Evolutionary conservation across 1,140 invertebrate species (phyloP), one percentile per base, ranked within the genome.

Genomic region (Colletes latitarsis): DNA sequence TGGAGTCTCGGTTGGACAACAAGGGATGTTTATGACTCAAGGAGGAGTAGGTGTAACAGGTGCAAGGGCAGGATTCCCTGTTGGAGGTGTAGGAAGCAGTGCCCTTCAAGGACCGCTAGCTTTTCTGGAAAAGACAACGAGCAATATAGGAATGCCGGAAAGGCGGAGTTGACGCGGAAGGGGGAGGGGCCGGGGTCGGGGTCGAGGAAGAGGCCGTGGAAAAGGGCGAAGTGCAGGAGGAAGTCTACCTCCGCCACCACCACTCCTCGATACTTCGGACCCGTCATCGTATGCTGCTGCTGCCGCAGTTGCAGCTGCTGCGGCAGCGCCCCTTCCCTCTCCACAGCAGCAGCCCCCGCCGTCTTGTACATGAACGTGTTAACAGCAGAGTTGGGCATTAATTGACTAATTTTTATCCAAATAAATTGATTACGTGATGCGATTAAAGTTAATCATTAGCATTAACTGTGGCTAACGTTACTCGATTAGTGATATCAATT

Each of bases 121-220:
- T 12, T 96, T 94, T 86, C 92, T 96, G 64, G 96, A 96, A 91
- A 96, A 96, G 93, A 96, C 95, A 77, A 96, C 96, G 87, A 96
- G 95, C 90, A 96, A 95, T 88, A 96, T 96, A 92, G 96, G 96
- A 63, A 95, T 96, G 94, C 94, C 94, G 14, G 95, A 95, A 89
- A 93, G 94, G 88, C 90, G 94, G 87, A 94, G 94, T 94, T 94
- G 94, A 94, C 94, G 94, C 90, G 94, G 94, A 94, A 92, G 94
- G 90, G 94, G 94, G 92, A 94, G 94, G 94, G 94, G 94, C 91
- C 93, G 94, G 87, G 94, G 94, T 86, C 92, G 94, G 88, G 94
- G 94, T 90, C 92, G 94, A 82, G 94, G 94, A 85, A 91, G 94
- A 91, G 94, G 94, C 86, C 90, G 94, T 89, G 94, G 93, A 80